phyloP scores from a whole-genome alignment of 2,113 vertebrate genomes.

The Notechis scutatus region DNA sequence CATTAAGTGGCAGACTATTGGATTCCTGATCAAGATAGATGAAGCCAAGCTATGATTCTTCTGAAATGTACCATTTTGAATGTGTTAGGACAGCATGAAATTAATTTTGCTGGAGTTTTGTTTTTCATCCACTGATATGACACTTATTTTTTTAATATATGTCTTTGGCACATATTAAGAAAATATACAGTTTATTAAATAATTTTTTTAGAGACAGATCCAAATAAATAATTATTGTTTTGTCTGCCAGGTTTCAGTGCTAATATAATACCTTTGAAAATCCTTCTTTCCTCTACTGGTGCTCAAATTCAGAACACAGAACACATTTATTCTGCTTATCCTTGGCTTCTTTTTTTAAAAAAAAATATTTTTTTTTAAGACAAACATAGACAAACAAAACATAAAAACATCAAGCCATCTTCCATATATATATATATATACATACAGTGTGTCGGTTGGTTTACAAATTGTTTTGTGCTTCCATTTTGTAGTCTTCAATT shows the following conservation, averaged over 20 bases:
- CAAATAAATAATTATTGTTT: not conserved
- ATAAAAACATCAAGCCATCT: too few relatives aligned
- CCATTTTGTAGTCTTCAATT: too few relatives aligned
- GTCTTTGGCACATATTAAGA: slow-evolving; percentile 4
- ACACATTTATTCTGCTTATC: not conserved
- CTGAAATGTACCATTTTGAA: slow-evolving; percentile 36
- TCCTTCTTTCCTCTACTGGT: not conserved
- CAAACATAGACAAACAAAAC: too few relatives aligned
- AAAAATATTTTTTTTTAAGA: too few relatives aligned
- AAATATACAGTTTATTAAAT: slow-evolving; percentile 8
- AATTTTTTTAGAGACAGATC: not conserved
- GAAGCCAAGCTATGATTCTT: not conserved
- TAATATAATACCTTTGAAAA: too few relatives aligned
- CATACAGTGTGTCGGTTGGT: too few relatives aligned
- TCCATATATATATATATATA: too few relatives aligned
- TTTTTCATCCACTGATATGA: slow-evolving; percentile 29
- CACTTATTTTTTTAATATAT: not conserved
- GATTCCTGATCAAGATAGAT: slow-evolving; percentile 7
- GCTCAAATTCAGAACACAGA: not conserved
- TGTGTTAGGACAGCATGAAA: slow-evolving; percentile 8
- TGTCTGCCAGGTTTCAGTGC: not conserved
- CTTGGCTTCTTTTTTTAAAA: not conserved
- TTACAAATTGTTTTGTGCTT: too few relatives aligned
- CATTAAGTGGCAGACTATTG: not conserved
- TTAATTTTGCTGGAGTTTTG: slow-evolving; percentile 31